These are phyloP conservation scores for Meriones psammophilus DNA, from an alignment of 2,797 vertebrate species.

Conservation along the genomic window DNA sequence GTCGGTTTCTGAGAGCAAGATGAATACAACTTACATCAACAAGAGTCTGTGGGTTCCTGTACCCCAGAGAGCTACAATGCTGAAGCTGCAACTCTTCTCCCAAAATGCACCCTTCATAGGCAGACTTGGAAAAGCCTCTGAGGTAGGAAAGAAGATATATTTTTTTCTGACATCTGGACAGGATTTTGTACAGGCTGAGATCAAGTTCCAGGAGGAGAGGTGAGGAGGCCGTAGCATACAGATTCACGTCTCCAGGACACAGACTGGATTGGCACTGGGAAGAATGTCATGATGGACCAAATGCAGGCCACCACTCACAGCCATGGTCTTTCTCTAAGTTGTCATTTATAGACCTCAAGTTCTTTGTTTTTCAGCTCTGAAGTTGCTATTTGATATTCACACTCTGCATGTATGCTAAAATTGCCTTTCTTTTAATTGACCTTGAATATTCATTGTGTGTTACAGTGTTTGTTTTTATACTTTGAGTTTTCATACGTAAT, in stretches of 20 bases:
- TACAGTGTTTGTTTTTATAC: neutral
- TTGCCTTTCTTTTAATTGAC: neutral
- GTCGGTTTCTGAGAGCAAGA: neutral
- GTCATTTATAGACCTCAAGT: neutral
- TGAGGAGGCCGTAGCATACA: fast-evolving
- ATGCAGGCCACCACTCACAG: neutral
- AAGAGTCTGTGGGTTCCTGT: no score
- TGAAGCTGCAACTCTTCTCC: neutral
- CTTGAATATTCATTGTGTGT: neutral
- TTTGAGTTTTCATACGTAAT: neutral
- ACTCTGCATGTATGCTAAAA: neutral
- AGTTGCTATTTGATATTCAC: neutral
- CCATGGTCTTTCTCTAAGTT: neutral
- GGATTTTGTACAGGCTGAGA: no score
- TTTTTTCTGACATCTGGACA: neutral
- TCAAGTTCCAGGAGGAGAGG: neutral
- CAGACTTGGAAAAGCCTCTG: neutral
- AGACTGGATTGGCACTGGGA: neutral
- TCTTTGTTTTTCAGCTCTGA: neutral
- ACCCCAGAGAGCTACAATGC: neutral
- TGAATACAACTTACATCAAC: neutral
- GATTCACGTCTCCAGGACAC: neutral
- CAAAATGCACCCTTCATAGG: neutral
- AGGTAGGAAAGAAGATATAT: neutral
- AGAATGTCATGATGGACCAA: no score